phyloP scores from a whole-genome alignment of 2,888 invertebrate genomes.

The Lasius fuliginosus region DNA sequence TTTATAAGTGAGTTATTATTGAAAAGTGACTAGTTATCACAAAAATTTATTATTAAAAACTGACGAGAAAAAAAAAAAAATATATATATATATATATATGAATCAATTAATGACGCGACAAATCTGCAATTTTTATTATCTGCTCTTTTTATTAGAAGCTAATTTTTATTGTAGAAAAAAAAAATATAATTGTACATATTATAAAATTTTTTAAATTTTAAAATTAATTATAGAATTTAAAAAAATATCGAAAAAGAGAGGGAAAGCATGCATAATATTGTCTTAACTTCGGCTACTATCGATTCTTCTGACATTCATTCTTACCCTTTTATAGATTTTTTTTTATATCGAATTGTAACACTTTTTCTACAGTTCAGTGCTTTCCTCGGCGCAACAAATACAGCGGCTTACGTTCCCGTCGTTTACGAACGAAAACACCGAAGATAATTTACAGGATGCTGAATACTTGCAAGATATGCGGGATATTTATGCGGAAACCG shows the following conservation, averaged over 20 bases:
- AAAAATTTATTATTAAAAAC: background rate
- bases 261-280: background rate
- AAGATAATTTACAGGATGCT: constrained; percentile 62
- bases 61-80: background rate
- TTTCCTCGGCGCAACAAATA: constrained; percentile 81
- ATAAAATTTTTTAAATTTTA: background rate
- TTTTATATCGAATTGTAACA: background rate
- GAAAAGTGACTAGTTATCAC: background rate
- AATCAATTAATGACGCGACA: background rate
- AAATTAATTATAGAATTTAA: constrained; percentile 4
- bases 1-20: constrained; percentile 81
- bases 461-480: constrained; percentile 60
- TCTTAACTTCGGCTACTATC: background rate
- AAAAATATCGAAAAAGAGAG: background rate
- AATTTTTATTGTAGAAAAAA: background rate
- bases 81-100: background rate
- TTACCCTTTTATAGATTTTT: background rate
- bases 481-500: constrained; percentile 76
- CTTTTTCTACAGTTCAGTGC: constrained; percentile 78
- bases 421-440: constrained; percentile 67
- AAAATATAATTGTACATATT: background rate
- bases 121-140: background rate
- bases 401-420: constrained; percentile 79
- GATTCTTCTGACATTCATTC: background rate
- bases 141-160: background rate